Base-by-base conservation (phyloP, 2,888 invertebrate genomes). In the Orchesellides sinensis region DNA sequence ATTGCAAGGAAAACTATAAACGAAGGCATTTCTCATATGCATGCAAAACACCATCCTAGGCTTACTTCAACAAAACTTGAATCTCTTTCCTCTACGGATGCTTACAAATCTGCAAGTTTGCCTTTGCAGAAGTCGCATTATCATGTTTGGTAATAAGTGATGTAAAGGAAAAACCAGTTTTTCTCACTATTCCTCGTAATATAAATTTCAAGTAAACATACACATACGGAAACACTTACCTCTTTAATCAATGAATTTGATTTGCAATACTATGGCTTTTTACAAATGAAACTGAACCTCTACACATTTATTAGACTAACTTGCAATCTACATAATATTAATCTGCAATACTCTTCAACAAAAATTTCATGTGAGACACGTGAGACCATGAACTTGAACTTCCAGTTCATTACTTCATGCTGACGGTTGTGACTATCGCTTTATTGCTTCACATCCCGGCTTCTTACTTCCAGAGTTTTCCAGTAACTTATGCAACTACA, bases 81-180 rank as follows among this genome's bases (percentile, higher is more conserved):
- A 40, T n/a, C 40, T 40, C 40, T 40, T 10, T 5, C 10, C 10
- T 40, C 10, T 40, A 8, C n/a, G 10, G 14, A 40, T 40, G n/a
- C 40, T 14, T 40, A 40, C 10, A 32, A 32, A 32, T 6, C 32
- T 10, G 10, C 32, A n/a, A n/a, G n/a, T n/a, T n/a, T n/a, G n/a
- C n/a, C n/a, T n/a, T n/a, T n/a, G n/a, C n/a, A n/a, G n/a, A n/a
- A n/a, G n/a, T n/a, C 32, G 10, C 32, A 32, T 40, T n/a, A 14
- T 40, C 32, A 32, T 32, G 32, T 6, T 32, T 6, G 10, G 10
- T 32, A 32, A n/a, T n/a, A n/a, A n/a, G n/a, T n/a, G n/a, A n/a
- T n/a, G 32, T 21, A 19, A 66, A 32, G 69, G 69, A 52, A 52
- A 69, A 69, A 69, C 69, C 69, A 25, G 69, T 69, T 69, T 68